A percentile compares a stretch with the other conserved stretches of the same genome.
phyloP scores from a whole-genome alignment of 2,113 vertebrate species.

The Acrocephalus kingi region DNA sequence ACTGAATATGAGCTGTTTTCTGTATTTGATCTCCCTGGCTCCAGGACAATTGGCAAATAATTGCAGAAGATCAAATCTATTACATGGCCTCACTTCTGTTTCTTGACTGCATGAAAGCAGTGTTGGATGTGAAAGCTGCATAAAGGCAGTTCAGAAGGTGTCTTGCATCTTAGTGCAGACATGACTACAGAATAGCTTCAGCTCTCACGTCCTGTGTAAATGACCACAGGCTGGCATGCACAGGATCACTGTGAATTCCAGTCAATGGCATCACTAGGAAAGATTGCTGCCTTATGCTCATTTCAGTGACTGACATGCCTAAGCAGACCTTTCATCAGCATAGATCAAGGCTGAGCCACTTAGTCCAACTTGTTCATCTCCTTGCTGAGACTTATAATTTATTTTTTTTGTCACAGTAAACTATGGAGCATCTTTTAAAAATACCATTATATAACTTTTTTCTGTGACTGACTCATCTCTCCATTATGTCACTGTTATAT shows the following conservation, averaged over 20 bases:
- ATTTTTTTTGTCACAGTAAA: not conserved
- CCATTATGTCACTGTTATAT: conserved; percentile 12
- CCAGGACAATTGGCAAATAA: not conserved
- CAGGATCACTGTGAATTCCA: not conserved
- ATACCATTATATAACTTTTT: not conserved
- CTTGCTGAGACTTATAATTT: not conserved
- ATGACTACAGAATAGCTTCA: not conserved
- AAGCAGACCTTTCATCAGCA: not conserved
- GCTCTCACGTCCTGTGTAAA: not conserved
- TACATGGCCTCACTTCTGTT: not conserved
- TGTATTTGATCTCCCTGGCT: not conserved
- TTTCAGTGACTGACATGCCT: not conserved
- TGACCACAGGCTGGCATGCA: not conserved
- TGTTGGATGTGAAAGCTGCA: not conserved
- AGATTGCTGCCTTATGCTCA: not conserved
- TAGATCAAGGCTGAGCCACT: not conserved
- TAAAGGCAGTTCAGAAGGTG: not conserved
- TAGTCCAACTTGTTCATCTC: fast-evolving
- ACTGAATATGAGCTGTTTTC: not conserved
- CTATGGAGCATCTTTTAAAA: not conserved
- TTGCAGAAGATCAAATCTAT: not conserved
- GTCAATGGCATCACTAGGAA: not conserved
- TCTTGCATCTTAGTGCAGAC: not conserved
- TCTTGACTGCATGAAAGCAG: not conserved
- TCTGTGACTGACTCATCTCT: conserved; percentile 27